Evolutionary conservation across 2,113 vertebrate genomes (phyloP).

Genomic region (Garra rufa): DNA sequence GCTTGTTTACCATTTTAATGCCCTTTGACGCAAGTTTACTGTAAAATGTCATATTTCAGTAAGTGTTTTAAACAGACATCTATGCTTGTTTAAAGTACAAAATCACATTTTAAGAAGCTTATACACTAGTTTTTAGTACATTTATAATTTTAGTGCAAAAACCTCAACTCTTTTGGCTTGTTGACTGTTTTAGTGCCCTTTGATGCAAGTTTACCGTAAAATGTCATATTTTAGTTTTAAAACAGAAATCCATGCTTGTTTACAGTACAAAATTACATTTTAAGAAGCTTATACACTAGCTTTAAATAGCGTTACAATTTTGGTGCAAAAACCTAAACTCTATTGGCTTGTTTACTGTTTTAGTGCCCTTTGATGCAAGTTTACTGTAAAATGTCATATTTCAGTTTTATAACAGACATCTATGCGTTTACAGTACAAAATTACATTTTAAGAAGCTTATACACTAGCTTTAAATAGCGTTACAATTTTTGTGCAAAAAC

Average conservation of each 20-base stretch:
- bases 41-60: too few species aligned
- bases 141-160: background rate
- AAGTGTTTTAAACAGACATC: too few species aligned
- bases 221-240: background rate
- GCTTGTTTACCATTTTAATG: background rate
- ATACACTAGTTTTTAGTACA: too few species aligned
- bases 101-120: too few species aligned
- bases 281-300: background rate
- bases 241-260: background rate
- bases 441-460: background rate
- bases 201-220: background rate
- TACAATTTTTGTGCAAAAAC: background rate
- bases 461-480: background rate
- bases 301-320: background rate
- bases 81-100: too few species aligned
- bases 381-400: background rate
- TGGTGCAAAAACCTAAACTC: background rate
- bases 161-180: background rate
- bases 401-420: background rate
- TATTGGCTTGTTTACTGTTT: background rate
- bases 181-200: background rate
- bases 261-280: background rate
- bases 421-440: background rate
- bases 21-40: background rate
- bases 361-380: background rate